A percentile compares a stretch with the other conserved stretches of the same genome.
Conservation (phyloP, 2,113 vertebrate genomes). For the Thryonomys swinderianus region DNA sequence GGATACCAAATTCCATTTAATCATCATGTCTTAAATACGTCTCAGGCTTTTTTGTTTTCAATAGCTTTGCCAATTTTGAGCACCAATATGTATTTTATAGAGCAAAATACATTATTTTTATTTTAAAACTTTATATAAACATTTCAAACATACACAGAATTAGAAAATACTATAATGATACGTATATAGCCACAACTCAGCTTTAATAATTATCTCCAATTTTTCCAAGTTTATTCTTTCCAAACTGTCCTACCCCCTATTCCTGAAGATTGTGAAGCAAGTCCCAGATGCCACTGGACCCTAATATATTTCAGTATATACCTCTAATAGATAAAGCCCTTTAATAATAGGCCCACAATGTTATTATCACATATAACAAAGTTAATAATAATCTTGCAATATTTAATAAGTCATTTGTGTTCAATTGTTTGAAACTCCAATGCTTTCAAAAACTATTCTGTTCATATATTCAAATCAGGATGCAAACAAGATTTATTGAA, state of each 20-base stretch:
- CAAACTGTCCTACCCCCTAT: not conserved
- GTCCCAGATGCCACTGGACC: not conserved
- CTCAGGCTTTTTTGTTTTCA: not conserved
- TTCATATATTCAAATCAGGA: not conserved
- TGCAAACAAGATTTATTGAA: not conserved
- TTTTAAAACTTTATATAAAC: constrained; percentile 29
- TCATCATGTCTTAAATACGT: not conserved
- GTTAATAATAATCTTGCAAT: constrained; percentile 18
- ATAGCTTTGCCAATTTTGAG: not conserved
- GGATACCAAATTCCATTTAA: not conserved
- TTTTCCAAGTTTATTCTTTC: constrained; percentile 19
- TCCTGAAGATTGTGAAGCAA: constrained; percentile 13
- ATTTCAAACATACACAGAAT: constrained; percentile 9
- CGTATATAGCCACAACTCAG: not conserved
- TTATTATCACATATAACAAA: not conserved
- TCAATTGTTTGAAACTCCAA: not conserved
- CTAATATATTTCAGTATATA: not conserved
- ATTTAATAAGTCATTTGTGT: not conserved
- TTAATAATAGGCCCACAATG: not conserved
- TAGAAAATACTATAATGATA: constrained; percentile 1
- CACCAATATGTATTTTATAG: constrained; percentile 15
- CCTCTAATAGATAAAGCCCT: not conserved
- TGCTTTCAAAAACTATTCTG: not conserved
- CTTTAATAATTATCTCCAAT: not conserved
- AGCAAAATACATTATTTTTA: constrained; percentile 34